Conservation (phyloP, 64 coral and sea anemone species). For the Pachyseris speciosa region DNA sequence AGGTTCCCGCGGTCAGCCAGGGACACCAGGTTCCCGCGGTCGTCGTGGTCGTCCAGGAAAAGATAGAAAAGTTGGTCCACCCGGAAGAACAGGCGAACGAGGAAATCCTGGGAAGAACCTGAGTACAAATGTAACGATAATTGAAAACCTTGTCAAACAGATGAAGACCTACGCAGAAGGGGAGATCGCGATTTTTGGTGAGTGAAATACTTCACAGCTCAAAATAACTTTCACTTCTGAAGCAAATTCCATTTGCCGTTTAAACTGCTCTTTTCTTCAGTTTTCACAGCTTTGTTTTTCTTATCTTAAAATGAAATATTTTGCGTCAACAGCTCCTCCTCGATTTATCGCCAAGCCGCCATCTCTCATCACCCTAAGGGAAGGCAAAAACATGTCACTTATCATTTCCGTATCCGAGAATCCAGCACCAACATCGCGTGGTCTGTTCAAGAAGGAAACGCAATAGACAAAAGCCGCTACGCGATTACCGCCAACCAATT, state of each 20-base stretch:
- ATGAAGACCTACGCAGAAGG: too few relatives aligned
- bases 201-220: too few relatives aligned
- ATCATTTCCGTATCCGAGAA: slow-evolving; percentile 12
- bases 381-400: slow-evolving; percentile 37
- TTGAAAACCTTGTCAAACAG: background rate
- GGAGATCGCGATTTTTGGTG: too few relatives aligned
- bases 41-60: too few relatives aligned
- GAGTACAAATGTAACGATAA: background rate
- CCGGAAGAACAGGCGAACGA: background rate
- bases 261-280: too few relatives aligned
- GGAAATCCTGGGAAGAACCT: background rate
- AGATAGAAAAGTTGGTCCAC: background rate
- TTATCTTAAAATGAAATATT: background rate
- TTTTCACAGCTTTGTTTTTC: background rate
- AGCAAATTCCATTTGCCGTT: too few relatives aligned
- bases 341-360: slow-evolving; percentile 9
- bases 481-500: background rate
- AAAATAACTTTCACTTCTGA: too few relatives aligned
- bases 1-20: background rate
- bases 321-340: slow-evolving; percentile 19
- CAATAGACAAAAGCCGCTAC: background rate
- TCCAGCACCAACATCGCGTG: slow-evolving; percentile 43
- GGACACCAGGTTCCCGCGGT: background rate
- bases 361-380: slow-evolving; percentile 1
- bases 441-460: background rate